These are phyloP conservation scores for Nothoprocta pentlandii DNA, from an alignment of 2,113 vertebrate genomes.

Conservation along the genomic window DNA sequence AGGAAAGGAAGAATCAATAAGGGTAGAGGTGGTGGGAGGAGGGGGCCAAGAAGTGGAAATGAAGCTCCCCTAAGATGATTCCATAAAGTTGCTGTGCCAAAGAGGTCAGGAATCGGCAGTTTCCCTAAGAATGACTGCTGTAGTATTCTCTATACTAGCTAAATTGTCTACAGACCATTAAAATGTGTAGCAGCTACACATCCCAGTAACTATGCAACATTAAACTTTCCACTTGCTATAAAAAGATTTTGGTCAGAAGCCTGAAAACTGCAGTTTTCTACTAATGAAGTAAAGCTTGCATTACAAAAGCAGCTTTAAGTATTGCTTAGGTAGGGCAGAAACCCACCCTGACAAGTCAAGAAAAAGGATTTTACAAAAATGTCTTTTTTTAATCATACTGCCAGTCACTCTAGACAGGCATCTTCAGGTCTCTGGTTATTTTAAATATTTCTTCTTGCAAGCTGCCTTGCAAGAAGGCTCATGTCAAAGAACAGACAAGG, in stretches of 20 bases:
- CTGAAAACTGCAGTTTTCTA: neutral
- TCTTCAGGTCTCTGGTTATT: neutral
- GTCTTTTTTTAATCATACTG: neutral
- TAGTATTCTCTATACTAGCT: neutral
- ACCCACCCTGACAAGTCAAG: neutral
- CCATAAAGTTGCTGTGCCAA: neutral
- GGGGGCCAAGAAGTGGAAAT: neutral
- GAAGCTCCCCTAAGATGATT: neutral
- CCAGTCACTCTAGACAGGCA: neutral
- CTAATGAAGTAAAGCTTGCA: neutral
- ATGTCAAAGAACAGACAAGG: neutral
- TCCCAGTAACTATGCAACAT: neutral
- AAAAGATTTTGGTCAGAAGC: neutral
- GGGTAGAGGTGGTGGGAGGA: neutral
- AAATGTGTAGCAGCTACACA: neutral
- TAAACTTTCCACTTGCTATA: neutral
- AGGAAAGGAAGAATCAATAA: neutral
- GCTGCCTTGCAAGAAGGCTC: neutral
- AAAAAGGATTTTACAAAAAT: neutral
- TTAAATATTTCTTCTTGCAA: slow-evolving; percentile 48
- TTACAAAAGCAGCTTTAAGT: neutral
- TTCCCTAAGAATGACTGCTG: neutral
- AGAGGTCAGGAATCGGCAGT: neutral
- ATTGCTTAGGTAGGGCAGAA: neutral
- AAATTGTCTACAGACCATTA: neutral